Conservation (phyloP, 2,888 invertebrate genomes). For the Eilema sororculum region DNA sequence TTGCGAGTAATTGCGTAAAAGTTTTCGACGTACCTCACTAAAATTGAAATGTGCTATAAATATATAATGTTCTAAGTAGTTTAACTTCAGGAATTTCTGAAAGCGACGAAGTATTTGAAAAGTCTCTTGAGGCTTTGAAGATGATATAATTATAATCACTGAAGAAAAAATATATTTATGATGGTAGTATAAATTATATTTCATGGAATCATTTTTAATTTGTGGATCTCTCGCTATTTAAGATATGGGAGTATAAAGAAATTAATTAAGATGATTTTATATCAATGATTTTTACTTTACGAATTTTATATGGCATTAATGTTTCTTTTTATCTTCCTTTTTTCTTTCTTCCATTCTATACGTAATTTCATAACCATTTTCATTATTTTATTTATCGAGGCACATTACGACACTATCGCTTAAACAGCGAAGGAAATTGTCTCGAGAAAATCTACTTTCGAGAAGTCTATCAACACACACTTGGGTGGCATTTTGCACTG, state of each 20-base stretch:
- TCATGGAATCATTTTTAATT: background rate
- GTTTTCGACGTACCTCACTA: background rate
- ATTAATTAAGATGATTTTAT: background rate
- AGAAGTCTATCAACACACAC: background rate
- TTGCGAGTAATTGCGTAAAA: conserved; percentile 4
- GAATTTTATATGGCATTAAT: no score
- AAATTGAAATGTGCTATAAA: background rate
- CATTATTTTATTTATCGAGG: no score
- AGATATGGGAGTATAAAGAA: background rate
- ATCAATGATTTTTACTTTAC: background rate
- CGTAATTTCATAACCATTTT: no score
- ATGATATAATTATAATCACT: conserved; percentile 22
- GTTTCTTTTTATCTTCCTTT: no score
- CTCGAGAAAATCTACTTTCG: background rate
- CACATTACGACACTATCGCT: background rate
- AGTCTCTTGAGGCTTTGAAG: conserved; percentile 21
- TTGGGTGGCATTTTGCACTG: background rate
- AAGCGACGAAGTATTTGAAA: conserved; percentile 26
- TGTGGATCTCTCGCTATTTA: background rate
- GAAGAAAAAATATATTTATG: conserved; percentile 6
- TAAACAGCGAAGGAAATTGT: background rate
- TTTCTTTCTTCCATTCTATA: no score
- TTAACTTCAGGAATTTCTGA: conserved; percentile 21
- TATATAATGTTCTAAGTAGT: background rate
- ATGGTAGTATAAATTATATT: background rate